Evolutionary conservation across 2,888 invertebrate species (phyloP), one percentile per base, ranked within the genome.

Genomic region (Philereme vetulata): DNA sequence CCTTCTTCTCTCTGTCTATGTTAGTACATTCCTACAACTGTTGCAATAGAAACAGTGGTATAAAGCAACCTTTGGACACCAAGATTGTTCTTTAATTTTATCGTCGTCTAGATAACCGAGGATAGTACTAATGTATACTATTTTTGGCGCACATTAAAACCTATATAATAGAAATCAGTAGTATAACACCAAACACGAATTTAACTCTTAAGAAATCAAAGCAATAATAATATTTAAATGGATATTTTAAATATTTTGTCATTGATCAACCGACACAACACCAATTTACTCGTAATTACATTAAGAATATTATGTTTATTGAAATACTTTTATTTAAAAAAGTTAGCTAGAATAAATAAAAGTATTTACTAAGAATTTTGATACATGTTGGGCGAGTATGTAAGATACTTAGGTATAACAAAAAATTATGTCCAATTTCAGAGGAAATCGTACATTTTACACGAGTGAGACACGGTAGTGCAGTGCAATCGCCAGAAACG

Each of bases 271-370:
- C 10, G 50, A 64, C 46, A 51, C 57, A 68, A 78, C 77, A 78
- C 74, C 75, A 77, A 75, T 66, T 54, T 59, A 66, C 53, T 59
- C 55, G 48, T 66, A 10, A 10, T 21, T 7, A 67, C 65, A 63
- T 67, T 65, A 67, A 42, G n/a, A 42, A 10, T 42, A 42, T 62
- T 60, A 66, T 62, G 45, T 73, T 73, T 75, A 74, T 72, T 68
- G 46, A 43, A 56, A 68, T 63, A 61, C 50, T 56, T 73, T 70
- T 69, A 65, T 66, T 71, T 70, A 66, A 71, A 21, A 72, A 69
- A 77, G 72, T 75, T 86, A 86, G 83, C 76, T 82, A 85, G 83
- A 81, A 77, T 82, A 80, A 81, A 85, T 84, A 60, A 75, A 75
- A 69, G 68, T 73, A 68, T 71, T 72, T 70, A 69, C 67, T 78